These are phyloP conservation scores for Nanger granti DNA, from an alignment of 2,113 vertebrate genomes.

Conservation along the genomic window DNA sequence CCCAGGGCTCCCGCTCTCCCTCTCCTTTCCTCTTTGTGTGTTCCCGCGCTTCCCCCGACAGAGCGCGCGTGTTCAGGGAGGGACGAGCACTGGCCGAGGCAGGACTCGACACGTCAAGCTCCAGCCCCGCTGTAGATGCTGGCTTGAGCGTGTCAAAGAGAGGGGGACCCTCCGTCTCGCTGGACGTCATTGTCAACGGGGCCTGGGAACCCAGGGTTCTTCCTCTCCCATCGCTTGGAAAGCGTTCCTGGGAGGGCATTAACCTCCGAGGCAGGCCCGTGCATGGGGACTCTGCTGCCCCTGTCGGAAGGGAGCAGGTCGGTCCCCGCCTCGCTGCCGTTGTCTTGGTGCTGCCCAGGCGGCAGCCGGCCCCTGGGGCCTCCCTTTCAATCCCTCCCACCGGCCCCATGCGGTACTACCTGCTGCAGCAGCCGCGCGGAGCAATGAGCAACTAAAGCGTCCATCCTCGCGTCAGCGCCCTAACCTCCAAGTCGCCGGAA, in stretches of 20 bases:
- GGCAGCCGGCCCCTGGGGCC: not conserved
- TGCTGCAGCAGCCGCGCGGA: constrained; percentile 83
- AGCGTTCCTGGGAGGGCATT: not conserved
- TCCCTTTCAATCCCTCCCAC: not conserved
- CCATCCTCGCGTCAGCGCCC: constrained; percentile 76
- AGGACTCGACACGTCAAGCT: not conserved
- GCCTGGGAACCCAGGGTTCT: not conserved
- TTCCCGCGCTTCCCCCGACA: fast-evolving
- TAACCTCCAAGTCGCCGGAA: constrained; percentile 40
- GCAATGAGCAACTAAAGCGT: constrained; percentile 74
- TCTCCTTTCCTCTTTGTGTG: fast-evolving
- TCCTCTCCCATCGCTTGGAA: not conserved
- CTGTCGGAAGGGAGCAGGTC: fast-evolving
- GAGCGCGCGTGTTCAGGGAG: not conserved
- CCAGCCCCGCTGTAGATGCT: not conserved
- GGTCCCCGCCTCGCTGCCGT: not conserved
- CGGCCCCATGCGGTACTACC: constrained; percentile 71
- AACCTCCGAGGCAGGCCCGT: not conserved
- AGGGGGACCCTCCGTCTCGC: not conserved
- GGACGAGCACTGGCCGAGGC: not conserved
- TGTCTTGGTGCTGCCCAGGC: fast-evolving
- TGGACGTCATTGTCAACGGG: not conserved
- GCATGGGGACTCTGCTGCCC: not conserved
- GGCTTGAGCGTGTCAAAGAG: not conserved
- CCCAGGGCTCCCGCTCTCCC: not conserved